Base-by-base conservation (phyloP, 2,113 vertebrate genomes). In the Morone saxatilis region DNA sequence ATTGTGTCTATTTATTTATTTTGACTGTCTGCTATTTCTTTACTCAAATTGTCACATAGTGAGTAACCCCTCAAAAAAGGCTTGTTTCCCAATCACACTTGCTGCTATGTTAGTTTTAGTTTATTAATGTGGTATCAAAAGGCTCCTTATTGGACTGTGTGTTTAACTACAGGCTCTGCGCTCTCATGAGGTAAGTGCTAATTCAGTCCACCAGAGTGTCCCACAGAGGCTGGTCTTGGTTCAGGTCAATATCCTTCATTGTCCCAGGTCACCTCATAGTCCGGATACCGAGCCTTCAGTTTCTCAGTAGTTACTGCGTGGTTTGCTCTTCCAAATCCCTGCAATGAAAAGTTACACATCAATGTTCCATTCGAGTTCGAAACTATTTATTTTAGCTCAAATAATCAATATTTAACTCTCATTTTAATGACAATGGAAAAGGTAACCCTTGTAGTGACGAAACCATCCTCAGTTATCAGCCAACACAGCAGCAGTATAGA, bases 261-360 rank as follows among this genome's bases (percentile, higher is more conserved):
- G 0, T 95, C 94, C 98, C 98, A 99, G 51, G 97, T 98, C 90
- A 99, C 93, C 82, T 97, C 95, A 0, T 97, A 98, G 88, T 97
- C 95, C 0, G 97, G 97, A 73, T 98, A 99, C 45, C 80, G 60
- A 0, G 89, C 90, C 90, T 97, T 97, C 92, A 99, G 94, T 86
- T 98, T 97, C 92, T 98, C 96, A 0, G 96, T 97, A 1, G 97
- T 92, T 38, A 97, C 72, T 0, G 96, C 94, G 7, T 99, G 98
- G 72, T 97, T 96, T 1, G 98, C 97, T 69, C 95, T 95, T 22
- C 98, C 98, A 25, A 96, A 99, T n/a, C 98, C 98, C 98, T 99
- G 91, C 19, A 66, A 85, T 0, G 57, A 51, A 90, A 77, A 56
- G 4, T 2, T 56, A 0, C 1, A 60, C 2, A 48, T 68, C 38